Evolutionary conservation across 1,140 invertebrate species (phyloP).

Genomic region (Drosophila parabipectinata): DNA sequence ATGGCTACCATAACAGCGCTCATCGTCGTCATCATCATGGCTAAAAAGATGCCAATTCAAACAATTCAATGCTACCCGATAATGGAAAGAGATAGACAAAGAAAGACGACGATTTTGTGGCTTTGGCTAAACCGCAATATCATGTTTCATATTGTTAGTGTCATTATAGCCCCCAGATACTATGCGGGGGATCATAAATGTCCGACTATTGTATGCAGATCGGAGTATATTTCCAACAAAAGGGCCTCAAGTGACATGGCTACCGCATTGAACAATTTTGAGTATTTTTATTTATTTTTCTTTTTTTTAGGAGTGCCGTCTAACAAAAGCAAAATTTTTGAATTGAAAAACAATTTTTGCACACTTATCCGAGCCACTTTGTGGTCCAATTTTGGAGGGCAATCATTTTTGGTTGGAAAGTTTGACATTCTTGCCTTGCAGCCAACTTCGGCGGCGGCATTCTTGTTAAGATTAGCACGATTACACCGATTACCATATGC

Average conservation of each 20-base stretch:
- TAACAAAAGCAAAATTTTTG: conserved; percentile 2
- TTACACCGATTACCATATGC: conserved; percentile 46
- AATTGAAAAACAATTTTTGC: conserved; percentile 36
- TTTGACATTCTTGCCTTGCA: conserved; percentile 46
- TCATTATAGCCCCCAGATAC: conserved; percentile 54
- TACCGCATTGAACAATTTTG: conserved; percentile 36
- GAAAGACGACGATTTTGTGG: conserved; percentile 24
- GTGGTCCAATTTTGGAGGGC: conserved; percentile 35
- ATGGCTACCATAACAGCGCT: conserved; percentile 70
- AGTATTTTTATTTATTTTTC: conserved; percentile 9
- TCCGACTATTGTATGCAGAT: conserved; percentile 69
- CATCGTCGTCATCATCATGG: conserved; percentile 45
- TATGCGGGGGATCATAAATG: conserved; percentile 40
- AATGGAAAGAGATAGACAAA: conserved; percentile 30
- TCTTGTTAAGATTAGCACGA: conserved; percentile 44
- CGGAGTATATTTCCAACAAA: conserved; percentile 38
- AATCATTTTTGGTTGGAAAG: conserved; percentile 38
- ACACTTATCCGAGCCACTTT: conserved; percentile 27
- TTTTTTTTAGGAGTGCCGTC: conserved; percentile 33
- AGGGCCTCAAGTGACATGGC: conserved; percentile 52
- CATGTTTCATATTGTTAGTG: conserved; percentile 53
- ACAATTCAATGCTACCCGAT: conserved; percentile 71
- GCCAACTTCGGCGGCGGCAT: conserved; percentile 27
- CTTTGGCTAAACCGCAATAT: conserved; percentile 61
- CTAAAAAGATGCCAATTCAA: conserved; percentile 61